phyloP scores from a whole-genome alignment of 2,888 invertebrate species.

The Leptopterna dolabrata region DNA sequence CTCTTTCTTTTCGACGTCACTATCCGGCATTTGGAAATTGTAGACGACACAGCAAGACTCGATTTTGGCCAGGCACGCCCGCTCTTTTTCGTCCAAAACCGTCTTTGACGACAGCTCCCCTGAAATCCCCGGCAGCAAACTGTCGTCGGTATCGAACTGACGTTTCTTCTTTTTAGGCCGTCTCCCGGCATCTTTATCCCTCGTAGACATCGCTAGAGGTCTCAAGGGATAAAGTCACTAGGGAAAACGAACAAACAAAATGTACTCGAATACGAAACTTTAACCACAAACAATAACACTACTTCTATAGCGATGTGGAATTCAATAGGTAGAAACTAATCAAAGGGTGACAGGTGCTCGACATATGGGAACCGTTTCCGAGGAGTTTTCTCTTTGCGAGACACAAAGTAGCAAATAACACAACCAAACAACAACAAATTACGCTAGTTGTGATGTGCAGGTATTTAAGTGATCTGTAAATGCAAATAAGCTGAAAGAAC shows the following conservation, averaged over 20 bases:
- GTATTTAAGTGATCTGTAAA: too few relatives aligned
- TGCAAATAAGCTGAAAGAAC: too few relatives aligned
- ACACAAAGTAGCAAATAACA: background rate
- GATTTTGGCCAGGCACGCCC: background rate
- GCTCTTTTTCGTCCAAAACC: background rate
- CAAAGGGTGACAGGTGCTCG: background rate
- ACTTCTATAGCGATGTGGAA: background rate
- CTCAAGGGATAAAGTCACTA: background rate
- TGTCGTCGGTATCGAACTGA: background rate
- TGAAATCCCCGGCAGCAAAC: background rate
- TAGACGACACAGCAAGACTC: background rate
- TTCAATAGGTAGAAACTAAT: background rate
- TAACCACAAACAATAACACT: background rate
- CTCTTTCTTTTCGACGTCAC: background rate
- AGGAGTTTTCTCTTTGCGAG: background rate
- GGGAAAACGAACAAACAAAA: background rate
- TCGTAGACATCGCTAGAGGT: background rate
- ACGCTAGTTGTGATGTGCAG: too few relatives aligned
- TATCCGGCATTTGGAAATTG: background rate
- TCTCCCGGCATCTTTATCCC: conserved; percentile 13
- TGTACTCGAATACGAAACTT: background rate
- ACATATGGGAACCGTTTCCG: background rate
- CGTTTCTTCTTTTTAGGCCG: conserved; percentile 27
- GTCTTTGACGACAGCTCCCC: background rate
- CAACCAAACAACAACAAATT: background rate